Evolutionary conservation across 2,888 invertebrate genomes (phyloP), one percentile per base, ranked within the genome.

Genomic region (Tipula vernalis): DNA sequence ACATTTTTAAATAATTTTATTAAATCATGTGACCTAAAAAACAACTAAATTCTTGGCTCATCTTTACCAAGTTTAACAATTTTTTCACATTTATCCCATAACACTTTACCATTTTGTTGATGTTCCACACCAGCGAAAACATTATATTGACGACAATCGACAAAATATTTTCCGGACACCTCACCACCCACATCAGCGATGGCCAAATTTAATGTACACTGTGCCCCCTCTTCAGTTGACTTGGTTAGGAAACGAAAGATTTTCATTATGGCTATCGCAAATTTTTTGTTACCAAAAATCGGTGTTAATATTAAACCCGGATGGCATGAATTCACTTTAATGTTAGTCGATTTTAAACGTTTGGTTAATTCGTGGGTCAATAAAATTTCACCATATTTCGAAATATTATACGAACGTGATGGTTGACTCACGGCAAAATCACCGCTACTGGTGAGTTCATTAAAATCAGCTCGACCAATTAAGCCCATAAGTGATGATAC

Each of bases 81-180:
- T 36, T 39, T 84, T 39, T 84, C 41, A 84, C 84, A 84, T n/a
- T 84, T 84, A n/a, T 84, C 84, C 84, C 84, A 84, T 10, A 84
- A 84, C 15, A 36, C n/a, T 41, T 84, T 84, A 39, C 39, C 84
- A n/a, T 84, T 84, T 2, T 15, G 39, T 39, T 39, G 36, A 84
- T 84, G 39, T 84, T 36, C 15, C 10, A 3, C 15, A 39, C 84
- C 84, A 5, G 36, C 5, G 10, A 84, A 84, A n/a, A 84, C 84
- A 13, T 13, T n/a, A 39, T 39, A 84, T 41, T 84, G n/a, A 4
- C 8, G 15, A 39, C 84, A 84, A 84, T 84, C 84, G n/a, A 84
- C 41, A 84, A 39, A 84, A 84, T 39, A 84, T 39, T 84, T 84
- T 1, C 41, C 84, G 3, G 84, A 39, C 13, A 39, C 84, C 8